phyloP scores from a whole-genome alignment of 1,140 invertebrate species.

The Drosophila sucinea region DNA sequence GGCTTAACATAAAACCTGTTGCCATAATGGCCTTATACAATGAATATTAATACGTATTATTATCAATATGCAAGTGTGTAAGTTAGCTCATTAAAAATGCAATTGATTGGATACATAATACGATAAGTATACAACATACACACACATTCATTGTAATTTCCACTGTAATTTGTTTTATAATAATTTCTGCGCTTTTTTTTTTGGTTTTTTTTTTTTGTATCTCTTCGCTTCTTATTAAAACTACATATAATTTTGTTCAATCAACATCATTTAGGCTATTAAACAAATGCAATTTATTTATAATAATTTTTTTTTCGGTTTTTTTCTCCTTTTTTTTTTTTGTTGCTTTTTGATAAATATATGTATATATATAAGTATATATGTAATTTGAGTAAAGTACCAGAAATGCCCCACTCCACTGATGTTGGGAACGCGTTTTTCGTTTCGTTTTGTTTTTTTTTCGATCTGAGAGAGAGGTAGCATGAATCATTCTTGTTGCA shows the following conservation, averaged over 20 bases:
- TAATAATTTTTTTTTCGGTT: constrained; percentile 20
- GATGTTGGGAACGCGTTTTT: constrained; percentile 9
- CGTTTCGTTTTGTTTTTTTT: constrained; percentile 27
- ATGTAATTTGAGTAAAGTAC: constrained; percentile 33
- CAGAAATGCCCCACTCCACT: constrained; percentile 38
- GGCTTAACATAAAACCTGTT: constrained; percentile 17
- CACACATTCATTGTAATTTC: constrained; percentile 32
- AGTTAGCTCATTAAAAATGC: constrained; percentile 25
- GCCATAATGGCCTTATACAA: background rate
- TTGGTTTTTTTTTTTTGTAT: constrained; percentile 15
- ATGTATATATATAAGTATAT: constrained; percentile 44
- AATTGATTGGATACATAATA: constrained; percentile 26
- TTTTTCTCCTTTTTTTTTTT: constrained; percentile 18
- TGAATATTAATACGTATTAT: constrained; percentile 21
- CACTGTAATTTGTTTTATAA: constrained; percentile 42
- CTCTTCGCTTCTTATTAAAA: constrained; percentile 21
- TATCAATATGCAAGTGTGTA: constrained; percentile 3
- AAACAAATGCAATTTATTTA: constrained; percentile 50
- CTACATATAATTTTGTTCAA: constrained; percentile 38
- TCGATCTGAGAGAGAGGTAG: constrained; percentile 73
- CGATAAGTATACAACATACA: constrained; percentile 10
- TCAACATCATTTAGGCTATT: constrained; percentile 67
- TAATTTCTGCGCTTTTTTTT: constrained; percentile 9
- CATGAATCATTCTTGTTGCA: constrained; percentile 53
- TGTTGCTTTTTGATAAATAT: constrained; percentile 57